Evolutionary conservation across 2,797 vertebrate genomes (phyloP).

Genomic region (Tenualosa ilisha): DNA sequence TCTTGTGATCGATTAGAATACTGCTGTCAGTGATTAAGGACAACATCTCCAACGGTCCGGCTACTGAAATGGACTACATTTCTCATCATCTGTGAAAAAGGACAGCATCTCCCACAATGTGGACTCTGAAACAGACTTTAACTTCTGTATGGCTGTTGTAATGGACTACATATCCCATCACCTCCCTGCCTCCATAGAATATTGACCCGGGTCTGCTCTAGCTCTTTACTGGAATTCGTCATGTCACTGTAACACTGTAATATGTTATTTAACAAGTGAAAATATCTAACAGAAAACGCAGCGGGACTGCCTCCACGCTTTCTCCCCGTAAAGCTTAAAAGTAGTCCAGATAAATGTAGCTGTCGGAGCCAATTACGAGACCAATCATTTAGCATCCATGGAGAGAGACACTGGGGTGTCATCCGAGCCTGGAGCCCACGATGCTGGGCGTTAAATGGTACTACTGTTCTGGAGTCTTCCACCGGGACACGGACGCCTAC

Average conservation of each 20-base stretch:
- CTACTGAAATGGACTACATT: neutral
- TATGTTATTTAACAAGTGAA: constrained; percentile 14
- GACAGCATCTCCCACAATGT: constrained; percentile 36
- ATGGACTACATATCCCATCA: neutral
- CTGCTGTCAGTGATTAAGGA: neutral
- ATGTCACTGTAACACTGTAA: constrained; percentile 7
- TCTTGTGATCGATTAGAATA: neutral
- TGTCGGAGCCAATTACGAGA: neutral
- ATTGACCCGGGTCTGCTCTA: neutral
- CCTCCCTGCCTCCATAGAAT: neutral
- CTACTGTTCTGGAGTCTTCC: constrained; percentile 33
- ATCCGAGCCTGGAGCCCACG: neutral
- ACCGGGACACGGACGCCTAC: constrained; percentile 12
- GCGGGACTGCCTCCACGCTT: constrained; percentile 21
- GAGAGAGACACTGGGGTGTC: neutral
- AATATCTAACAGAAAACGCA: constrained; percentile 11
- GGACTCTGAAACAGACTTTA: constrained; percentile 20
- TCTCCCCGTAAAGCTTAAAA: neutral
- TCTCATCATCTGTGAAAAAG: neutral
- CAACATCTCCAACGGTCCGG: neutral
- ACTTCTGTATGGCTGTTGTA: constrained; percentile 17
- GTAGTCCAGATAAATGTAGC: constrained; percentile 20
- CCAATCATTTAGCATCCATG: neutral
- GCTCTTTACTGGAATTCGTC: neutral
- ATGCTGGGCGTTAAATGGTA: constrained; percentile 12